Evolutionary conservation across 2,113 vertebrate genomes (phyloP), one percentile per base, ranked within the genome.

Genomic region (Clarias macrocephalus): DNA sequence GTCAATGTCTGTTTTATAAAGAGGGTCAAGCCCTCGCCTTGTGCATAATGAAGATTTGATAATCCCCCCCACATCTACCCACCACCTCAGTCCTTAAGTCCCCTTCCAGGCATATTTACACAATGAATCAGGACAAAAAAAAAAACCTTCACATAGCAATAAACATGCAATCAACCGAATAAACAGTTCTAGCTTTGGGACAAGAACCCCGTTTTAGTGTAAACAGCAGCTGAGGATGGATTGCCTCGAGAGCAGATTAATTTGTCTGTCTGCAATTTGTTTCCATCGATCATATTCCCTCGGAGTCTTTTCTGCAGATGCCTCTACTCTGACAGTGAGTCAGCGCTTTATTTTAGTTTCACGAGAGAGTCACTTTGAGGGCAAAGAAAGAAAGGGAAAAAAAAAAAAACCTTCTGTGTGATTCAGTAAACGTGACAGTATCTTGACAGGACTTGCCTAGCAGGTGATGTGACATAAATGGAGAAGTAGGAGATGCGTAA

Each of bases 161-260:
- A 93, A 93, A 94, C 92, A 93, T 93, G 92, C 91, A 89, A 85
- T 81, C 82, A 93, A 89, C 88, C 92, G 91, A 90, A 90, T 91
- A 92, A 92, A 85, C 92, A 93, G 87, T 90, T 90, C 92, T 89
- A 86, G 88, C 77, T 89, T 85, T 87, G 85, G 88, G 90, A 90
- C 85, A 68, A 79, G 88, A 89, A 89, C 0, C 3, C 0, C 56
- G 87, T 82, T 84, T 77, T 80, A 60, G 91, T 87, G 68, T 70
- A 87, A 87, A 93, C 93, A 93, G 93, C 92, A 93, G 92, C 86
- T 91, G 89, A 83, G 85, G 59, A 80, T 76, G 62, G 65, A 25
- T 68, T 90, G 88, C 88, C 86, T 89, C 83, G 59, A 85, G 88
- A 82, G 82, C 84, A 88, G 88, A 90, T 87, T 85, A 21, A 86